Evolutionary conservation across 2,113 vertebrate genomes (phyloP).

Genomic region (Mungos mungo): DNA sequence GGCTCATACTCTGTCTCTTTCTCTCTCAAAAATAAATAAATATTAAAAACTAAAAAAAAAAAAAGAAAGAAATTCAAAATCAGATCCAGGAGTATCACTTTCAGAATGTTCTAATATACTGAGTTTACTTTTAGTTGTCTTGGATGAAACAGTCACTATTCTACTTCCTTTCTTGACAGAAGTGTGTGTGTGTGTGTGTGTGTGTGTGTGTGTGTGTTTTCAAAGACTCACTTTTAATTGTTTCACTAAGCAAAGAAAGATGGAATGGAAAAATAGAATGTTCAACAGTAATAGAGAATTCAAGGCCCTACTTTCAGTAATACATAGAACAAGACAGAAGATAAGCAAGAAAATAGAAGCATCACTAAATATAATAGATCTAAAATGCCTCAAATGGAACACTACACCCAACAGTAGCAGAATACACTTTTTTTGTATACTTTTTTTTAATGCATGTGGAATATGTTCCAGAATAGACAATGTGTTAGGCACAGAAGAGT

Average conservation of each 20-base stretch:
- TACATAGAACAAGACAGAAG: neutral
- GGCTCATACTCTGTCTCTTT: too few species aligned
- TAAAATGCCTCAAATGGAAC: neutral
- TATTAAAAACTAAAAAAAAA: too few species aligned
- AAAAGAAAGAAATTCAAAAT: neutral
- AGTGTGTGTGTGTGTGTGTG: neutral
- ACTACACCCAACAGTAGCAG: neutral
- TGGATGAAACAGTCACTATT: constrained; percentile 56
- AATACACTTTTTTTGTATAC: neutral
- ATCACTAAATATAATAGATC: neutral
- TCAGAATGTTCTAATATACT: constrained; percentile 66
- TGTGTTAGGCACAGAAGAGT: neutral
- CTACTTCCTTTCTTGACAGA: constrained; percentile 74
- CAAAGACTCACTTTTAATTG: constrained; percentile 71
- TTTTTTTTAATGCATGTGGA: neutral
- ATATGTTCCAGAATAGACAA: neutral
- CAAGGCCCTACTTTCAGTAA: neutral
- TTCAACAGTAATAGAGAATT: neutral
- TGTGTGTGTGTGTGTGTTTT: constrained; percentile 54
- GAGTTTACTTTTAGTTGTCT: constrained; percentile 72
- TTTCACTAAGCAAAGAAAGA: constrained; percentile 63
- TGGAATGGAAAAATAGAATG: neutral
- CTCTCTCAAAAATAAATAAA: too few species aligned
- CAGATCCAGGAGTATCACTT: constrained; percentile 76
- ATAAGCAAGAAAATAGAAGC: neutral